phyloP scores from a whole-genome alignment of 1,140 invertebrate genomes.

The Caenorhabditis remanei region DNA sequence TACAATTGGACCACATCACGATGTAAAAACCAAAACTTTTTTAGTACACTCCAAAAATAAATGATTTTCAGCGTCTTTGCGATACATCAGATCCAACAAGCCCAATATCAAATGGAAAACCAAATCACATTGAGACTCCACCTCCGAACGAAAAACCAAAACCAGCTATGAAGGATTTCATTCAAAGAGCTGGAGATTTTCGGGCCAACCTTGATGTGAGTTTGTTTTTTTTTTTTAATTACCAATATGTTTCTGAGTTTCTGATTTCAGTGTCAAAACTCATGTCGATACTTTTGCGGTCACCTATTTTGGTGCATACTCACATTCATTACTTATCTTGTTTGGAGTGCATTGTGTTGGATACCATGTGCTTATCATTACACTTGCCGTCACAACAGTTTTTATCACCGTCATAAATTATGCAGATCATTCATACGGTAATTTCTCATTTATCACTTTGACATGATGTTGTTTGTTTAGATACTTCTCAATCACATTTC shows the following conservation, averaged over 20 bases:
- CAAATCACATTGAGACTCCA: background rate
- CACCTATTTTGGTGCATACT: constrained; percentile 17
- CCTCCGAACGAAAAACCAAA: background rate
- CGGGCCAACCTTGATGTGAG: constrained; percentile 48
- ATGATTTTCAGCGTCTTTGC: background rate
- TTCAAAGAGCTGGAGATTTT: constrained; percentile 5
- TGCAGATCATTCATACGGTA: constrained; percentile 71
- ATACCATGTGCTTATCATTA: constrained; percentile 72
- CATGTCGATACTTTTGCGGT: constrained; percentile 20
- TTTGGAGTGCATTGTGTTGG: constrained; percentile 67
- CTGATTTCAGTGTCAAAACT: background rate
- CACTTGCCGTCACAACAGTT: constrained; percentile 70
- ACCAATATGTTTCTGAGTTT: background rate
- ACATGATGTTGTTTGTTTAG: constrained; percentile 49
- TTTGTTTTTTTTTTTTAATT: background rate
- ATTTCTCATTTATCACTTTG: background rate
- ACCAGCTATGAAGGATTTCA: background rate
- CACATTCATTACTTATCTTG: constrained; percentile 66
- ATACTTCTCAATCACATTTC: constrained; percentile 71
- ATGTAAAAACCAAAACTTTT: background rate
- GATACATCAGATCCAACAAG: constrained; percentile 13
- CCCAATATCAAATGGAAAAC: background rate
- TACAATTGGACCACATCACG: constrained; percentile 63
- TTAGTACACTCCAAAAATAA: background rate
- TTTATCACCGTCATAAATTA: constrained; percentile 71